Conservation (phyloP, 2,797 vertebrate species). For the Podarcis lilfordi region DNA sequence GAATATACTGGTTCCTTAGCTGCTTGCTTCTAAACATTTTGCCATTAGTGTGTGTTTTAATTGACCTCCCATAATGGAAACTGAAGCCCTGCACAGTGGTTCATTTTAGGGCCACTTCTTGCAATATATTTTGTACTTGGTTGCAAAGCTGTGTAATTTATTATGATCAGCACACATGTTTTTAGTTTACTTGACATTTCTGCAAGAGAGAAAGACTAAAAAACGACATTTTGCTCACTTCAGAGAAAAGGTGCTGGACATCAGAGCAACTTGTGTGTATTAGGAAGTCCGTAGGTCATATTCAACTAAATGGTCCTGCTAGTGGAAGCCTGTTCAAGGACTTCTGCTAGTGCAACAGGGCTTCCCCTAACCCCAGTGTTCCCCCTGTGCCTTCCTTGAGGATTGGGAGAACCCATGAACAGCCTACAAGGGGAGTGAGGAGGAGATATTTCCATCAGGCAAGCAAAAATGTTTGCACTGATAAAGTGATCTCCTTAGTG, state of each 20-base stretch:
- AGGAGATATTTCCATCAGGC: no score
- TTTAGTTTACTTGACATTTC: neutral
- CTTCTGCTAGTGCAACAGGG: no score
- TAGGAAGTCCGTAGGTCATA: neutral
- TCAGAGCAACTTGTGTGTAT: neutral
- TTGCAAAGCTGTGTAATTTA: neutral
- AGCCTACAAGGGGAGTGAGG: no score
- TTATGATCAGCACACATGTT: neutral
- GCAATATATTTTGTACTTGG: neutral
- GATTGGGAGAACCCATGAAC: no score
- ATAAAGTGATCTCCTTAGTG: no score
- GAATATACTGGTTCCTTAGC: neutral
- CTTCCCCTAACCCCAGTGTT: no score
- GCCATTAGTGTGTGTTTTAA: neutral
- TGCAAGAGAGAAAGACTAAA: neutral
- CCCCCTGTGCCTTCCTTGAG: no score
- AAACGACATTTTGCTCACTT: neutral
- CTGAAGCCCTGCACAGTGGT: neutral
- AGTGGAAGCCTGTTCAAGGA: no score
- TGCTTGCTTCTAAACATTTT: neutral
- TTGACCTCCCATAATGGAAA: neutral
- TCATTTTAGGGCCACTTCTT: neutral
- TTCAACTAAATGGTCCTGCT: no score
- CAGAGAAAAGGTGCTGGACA: neutral
- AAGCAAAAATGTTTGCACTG: no score